phyloP scores from a whole-genome alignment of 2,888 invertebrate species.

The Microctonus brassicae region DNA sequence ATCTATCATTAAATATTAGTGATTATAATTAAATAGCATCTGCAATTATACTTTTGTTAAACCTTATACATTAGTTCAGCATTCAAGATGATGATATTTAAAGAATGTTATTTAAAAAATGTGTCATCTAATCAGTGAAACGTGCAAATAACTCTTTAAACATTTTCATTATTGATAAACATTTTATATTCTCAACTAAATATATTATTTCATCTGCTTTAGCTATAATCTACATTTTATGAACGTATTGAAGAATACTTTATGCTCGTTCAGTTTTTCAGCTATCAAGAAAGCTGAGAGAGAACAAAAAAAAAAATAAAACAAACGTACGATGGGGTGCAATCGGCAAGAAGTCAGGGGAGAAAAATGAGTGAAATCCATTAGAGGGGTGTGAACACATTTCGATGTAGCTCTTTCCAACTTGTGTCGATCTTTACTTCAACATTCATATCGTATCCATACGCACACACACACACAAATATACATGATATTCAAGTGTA shows the following conservation, averaged over 20 bases:
- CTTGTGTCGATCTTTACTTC: conserved; percentile 56
- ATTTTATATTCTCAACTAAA: too few species aligned
- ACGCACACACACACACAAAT: not conserved
- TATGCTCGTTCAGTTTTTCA: not conserved
- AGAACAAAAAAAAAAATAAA: conserved; percentile 3
- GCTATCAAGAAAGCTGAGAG: not conserved
- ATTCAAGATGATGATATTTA: not conserved
- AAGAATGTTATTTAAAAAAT: not conserved
- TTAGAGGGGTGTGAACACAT: conserved; percentile 49
- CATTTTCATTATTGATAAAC: too few species aligned
- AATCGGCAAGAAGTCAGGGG: conserved; percentile 59
- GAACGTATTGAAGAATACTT: not conserved
- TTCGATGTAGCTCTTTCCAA: conserved; percentile 49
- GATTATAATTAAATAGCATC: not conserved
- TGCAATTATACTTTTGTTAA: too few species aligned
- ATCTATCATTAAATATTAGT: not conserved
- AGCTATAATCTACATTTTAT: too few species aligned
- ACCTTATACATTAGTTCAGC: too few species aligned
- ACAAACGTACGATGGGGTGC: not conserved
- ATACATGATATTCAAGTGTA: not conserved
- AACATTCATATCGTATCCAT: conserved; percentile 11
- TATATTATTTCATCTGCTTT: too few species aligned
- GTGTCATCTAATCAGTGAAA: not conserved
- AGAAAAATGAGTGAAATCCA: conserved; percentile 70
- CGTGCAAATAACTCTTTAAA: not conserved